Evolutionary conservation across 2,797 vertebrate species (phyloP).

Genomic region (Sphaeramia orbicularis): DNA sequence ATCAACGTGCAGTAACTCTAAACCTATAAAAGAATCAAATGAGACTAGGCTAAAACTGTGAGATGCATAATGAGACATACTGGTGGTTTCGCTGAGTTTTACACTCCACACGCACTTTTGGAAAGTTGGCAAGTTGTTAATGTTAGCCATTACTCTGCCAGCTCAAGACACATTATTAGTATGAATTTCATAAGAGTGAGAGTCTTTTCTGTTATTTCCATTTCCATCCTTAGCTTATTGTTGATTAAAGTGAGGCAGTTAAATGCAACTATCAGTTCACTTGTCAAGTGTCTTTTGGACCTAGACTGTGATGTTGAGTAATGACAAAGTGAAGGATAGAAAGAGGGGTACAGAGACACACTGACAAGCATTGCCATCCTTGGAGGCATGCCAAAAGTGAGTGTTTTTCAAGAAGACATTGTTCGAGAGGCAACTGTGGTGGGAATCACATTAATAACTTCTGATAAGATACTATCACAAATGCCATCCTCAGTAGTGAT

Average conservation of each 20-base stretch:
- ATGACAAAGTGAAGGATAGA: no score
- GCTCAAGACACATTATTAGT: conserved; percentile 8
- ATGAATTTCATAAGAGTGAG: neutral
- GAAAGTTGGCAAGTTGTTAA: conserved; percentile 7
- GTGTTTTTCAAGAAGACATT: no score
- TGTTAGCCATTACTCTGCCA: conserved; percentile 5
- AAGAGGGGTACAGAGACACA: no score
- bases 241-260: neutral
- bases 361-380: no score
- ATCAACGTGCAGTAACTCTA: neutral
- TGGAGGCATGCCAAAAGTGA: no score
- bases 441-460: no score
- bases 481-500: no score
- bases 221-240: neutral
- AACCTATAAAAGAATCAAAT: neutral
- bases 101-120: conserved; percentile 6
- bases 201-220: conserved; percentile 3
- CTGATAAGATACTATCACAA: no score
- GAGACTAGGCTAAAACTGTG: neutral
- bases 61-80: neutral
- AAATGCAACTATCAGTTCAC: neutral
- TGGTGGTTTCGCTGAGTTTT: conserved; percentile 4
- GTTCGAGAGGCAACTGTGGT: no score
- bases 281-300: neutral
- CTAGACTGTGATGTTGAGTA: no score